A percentile compares a stretch with the other conserved stretches of the same genome.
Evolutionary conservation across 2,113 vertebrate genomes (phyloP).

Genomic region (Phaethornis superciliosus): DNA sequence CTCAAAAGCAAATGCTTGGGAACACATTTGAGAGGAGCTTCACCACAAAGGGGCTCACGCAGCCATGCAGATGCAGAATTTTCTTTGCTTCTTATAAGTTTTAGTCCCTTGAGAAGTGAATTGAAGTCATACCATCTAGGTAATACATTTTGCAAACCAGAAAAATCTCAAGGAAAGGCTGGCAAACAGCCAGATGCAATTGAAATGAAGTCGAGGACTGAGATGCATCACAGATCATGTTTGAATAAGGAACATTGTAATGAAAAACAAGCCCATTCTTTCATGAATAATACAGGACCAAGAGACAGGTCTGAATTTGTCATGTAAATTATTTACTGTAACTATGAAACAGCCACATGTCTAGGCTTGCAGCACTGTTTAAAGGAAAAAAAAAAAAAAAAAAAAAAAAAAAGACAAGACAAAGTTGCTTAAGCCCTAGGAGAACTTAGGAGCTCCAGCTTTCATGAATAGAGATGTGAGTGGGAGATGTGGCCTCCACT

Average conservation of each 20-base stretch:
- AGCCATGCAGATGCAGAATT: not conserved
- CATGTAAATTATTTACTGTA: constrained; percentile 55
- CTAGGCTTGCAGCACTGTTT: not conserved
- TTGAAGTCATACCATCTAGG: not conserved
- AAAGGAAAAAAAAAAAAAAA: not conserved
- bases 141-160: constrained; percentile 3
- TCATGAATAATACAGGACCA: constrained; percentile 55
- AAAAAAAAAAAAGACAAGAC: not conserved
- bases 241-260: constrained; percentile 22
- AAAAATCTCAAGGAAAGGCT: constrained; percentile 22
- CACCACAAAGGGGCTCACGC: not conserved
- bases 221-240: not conserved
- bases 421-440: not conserved
- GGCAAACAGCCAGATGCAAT: constrained; percentile 1
- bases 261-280: not conserved
- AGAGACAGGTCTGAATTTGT: constrained; percentile 48
- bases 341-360: constrained; percentile 15
- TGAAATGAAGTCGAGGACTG: not conserved
- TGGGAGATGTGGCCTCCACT: rapidly evolving
- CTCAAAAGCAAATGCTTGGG: not conserved
- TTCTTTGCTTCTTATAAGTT: not conserved
- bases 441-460: not conserved
- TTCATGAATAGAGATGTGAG: rapidly evolving
- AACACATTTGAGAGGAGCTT: not conserved
- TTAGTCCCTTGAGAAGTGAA: not conserved